phyloP scores from a whole-genome alignment of 2,888 invertebrate species.

The Calliphora vomitoria region DNA sequence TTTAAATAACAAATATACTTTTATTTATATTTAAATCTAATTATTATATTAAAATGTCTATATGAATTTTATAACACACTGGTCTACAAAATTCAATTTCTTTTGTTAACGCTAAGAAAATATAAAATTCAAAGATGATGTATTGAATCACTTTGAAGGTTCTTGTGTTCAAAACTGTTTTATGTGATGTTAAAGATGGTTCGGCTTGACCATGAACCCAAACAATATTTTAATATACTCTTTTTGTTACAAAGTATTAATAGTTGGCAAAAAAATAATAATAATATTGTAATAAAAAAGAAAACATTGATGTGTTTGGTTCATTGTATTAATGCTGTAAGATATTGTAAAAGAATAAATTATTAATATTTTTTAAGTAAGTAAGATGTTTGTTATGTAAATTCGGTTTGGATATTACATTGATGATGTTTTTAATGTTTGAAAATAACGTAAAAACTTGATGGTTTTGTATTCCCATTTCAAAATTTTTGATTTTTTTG shows the following conservation, averaged over 20 bases:
- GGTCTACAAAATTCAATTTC: neutral
- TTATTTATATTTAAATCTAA: conserved; percentile 6
- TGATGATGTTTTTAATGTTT: too few species aligned
- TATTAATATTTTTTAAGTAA: too few species aligned
- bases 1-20: neutral
- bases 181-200: neutral
- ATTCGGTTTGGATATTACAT: neutral
- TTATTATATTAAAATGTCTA: conserved; percentile 1
- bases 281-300: neutral
- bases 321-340: neutral
- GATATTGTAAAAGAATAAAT: too few species aligned
- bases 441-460: too few species aligned
- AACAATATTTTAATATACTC: conserved; percentile 3
- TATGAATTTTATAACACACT: neutral
- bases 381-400: neutral
- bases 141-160: neutral
- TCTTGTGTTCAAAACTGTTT: neutral
- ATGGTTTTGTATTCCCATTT: too few species aligned
- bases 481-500: too few species aligned
- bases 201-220: neutral
- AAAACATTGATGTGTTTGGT: neutral
- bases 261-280: neutral
- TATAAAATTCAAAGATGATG: neutral
- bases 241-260: neutral
- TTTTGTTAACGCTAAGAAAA: neutral